Evolutionary conservation across 2,113 vertebrate genomes (phyloP), one percentile per base, ranked within the genome.

Genomic region (Calyptomena viridis): DNA sequence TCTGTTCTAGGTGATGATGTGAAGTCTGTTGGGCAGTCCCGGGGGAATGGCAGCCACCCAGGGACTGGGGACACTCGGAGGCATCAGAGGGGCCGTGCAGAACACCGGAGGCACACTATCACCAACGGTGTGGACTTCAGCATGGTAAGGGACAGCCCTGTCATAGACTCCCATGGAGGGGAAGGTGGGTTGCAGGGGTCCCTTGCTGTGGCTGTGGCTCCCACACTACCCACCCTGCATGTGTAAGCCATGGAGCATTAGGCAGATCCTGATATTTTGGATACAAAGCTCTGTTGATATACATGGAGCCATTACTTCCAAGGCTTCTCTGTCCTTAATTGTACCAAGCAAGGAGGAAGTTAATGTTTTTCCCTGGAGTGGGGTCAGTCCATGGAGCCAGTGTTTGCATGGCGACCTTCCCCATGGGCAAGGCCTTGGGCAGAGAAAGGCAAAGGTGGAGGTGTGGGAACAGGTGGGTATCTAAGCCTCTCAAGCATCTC

Each of bases 101-200:
- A 99, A 9, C 98, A 98, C 72, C 97, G 99, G 50, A 97, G 99
- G n/a, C 99, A 99, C 89, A 99, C 99, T 75, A 99, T 99, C 96
- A 98, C 99, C 93, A 99, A 96, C 0, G 99, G 99, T 1, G 98
- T 99, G 82, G 99, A 99, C 96, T 99, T 99, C 25, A 97, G 98
- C 93, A 96, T 98, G 99, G 99, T 99, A 95, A 82, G 97, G 25
- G 28, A 27, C 17, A 40, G 37, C 22, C 31, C 28, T 46, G 60
- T 13, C 8, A 3, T 8, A 39, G 58, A 19, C 18, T 68, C 5
- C 37, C 21, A 14, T 5, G 3, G 47, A 44, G 22, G 50, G 28
- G 25, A 42, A 18, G 22, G 46, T 15, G 16, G 53, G 5, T 67
- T 72, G 53, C n/a, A 30, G 55, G 39, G 8, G n/a, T 66, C 35